Evolutionary conservation across 1,140 invertebrate species (phyloP).

Genomic region (Brachionus koreanus): DNA sequence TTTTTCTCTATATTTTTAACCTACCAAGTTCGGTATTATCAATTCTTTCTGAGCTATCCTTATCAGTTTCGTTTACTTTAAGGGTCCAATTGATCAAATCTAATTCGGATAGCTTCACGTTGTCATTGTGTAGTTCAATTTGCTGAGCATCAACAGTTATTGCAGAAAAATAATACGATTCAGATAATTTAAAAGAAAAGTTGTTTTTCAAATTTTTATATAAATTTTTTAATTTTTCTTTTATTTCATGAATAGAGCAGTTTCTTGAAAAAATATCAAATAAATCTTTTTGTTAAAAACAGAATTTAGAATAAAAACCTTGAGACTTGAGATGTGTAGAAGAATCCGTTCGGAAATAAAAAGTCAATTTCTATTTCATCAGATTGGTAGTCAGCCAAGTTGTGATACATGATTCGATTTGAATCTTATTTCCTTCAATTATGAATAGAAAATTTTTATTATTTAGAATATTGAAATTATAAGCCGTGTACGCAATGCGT

Average conservation of each 20-base stretch:
- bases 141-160: not conserved
- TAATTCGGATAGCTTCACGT: not conserved
- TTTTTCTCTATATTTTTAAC: not conserved
- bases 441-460: not conserved
- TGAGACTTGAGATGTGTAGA: not conserved
- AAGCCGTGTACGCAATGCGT: not conserved
- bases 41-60: not conserved
- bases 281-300: not conserved
- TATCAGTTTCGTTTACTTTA: not conserved
- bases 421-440: not conserved
- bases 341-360: conserved; percentile 16
- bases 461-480: not conserved
- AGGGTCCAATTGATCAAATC: not conserved
- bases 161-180: conserved; percentile 18
- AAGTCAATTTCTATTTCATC: conserved; percentile 16
- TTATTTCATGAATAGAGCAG: not conserved
- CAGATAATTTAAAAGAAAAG: conserved; percentile 1
- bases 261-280: not conserved
- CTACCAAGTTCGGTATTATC: not conserved
- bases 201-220: not conserved
- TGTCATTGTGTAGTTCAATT: not conserved
- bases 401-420: conserved; percentile 1
- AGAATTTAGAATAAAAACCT: not conserved
- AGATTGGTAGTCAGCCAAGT: not conserved
- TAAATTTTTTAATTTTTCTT: not conserved